A percentile compares a stretch with the other conserved stretches of the same genome.
Evolutionary conservation across 2,888 invertebrate genomes (phyloP).

Genomic region (Cryptocheilus praepositus): DNA sequence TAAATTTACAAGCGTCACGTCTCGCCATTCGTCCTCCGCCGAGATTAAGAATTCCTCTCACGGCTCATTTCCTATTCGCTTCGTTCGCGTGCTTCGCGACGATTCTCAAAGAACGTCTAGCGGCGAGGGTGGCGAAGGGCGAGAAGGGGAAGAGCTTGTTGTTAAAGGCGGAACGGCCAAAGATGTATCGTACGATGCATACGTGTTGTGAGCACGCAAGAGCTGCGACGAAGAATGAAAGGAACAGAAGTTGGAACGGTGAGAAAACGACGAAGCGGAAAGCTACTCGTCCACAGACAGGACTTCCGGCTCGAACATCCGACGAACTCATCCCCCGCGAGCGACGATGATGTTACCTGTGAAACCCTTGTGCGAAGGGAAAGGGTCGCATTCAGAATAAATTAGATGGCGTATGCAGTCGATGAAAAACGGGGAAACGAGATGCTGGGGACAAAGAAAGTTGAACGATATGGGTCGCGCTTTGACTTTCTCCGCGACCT

Average conservation of each 20-base stretch:
- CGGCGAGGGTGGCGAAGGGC: constrained; percentile 5
- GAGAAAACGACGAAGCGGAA: constrained; percentile 43
- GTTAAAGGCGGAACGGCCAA: constrained; percentile 19
- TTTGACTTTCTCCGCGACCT: too few relatives aligned
- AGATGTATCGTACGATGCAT: constrained; percentile 25
- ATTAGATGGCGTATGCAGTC: too few relatives aligned
- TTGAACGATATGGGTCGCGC: too few relatives aligned
- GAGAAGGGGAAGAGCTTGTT: constrained; percentile 18
- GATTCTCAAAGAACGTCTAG: constrained; percentile 16
- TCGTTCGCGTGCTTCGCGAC: constrained; percentile 18
- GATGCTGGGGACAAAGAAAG: too few relatives aligned
- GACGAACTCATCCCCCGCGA: constrained; percentile 20
- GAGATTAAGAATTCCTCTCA: constrained; percentile 44
- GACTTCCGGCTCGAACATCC: constrained; percentile 38
- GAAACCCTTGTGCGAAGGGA: too few relatives aligned
- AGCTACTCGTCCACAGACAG: constrained; percentile 34
- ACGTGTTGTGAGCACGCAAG: constrained; percentile 30
- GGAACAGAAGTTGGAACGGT: constrained; percentile 16
- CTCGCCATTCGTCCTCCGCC: too few relatives aligned
- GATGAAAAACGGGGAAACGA: too few relatives aligned
- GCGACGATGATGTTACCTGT: not conserved
- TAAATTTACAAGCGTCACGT: constrained; percentile 17
- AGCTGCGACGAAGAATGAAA: constrained; percentile 8
- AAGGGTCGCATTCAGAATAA: too few relatives aligned
- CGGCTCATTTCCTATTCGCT: constrained; percentile 30